Evolutionary conservation across 2,888 invertebrate species (phyloP).

Genomic region (Chouioia cunea): DNA sequence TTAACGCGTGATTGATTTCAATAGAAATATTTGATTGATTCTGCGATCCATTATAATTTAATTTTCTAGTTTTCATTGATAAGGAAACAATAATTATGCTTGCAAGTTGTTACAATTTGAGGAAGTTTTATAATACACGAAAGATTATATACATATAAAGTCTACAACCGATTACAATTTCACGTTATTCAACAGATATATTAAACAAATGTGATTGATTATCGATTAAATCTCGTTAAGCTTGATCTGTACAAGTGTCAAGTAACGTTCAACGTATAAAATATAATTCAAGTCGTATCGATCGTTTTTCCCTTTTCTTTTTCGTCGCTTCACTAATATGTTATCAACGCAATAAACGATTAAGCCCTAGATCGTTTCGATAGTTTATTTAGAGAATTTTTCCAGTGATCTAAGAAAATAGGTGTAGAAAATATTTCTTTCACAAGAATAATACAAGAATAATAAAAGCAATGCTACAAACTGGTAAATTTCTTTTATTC

Average conservation of each 20-base stretch:
- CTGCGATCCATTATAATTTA: too few relatives aligned
- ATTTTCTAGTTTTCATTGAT: constrained; percentile 13
- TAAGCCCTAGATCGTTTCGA: too few relatives aligned
- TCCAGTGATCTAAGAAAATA: too few relatives aligned
- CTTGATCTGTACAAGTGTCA: constrained; percentile 22
- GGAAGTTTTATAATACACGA: constrained; percentile 1
- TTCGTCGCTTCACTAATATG: too few relatives aligned
- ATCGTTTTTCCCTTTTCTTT: constrained; percentile 1
- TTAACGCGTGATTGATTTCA: too few relatives aligned
- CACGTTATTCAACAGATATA: constrained; percentile 13
- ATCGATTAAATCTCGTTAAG: too few relatives aligned
- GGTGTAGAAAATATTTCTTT: too few relatives aligned
- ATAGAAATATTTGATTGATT: too few relatives aligned
- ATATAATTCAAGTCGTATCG: constrained; percentile 5
- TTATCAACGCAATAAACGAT: too few relatives aligned
- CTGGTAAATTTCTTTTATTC: constrained; percentile 56
- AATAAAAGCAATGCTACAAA: constrained; percentile 47
- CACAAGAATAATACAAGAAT: not conserved
- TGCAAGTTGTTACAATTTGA: constrained; percentile 19
- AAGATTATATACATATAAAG: constrained; percentile 36
- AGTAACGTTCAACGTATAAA: constrained; percentile 14
- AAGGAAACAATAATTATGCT: constrained; percentile 16
- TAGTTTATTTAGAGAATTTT: too few relatives aligned
- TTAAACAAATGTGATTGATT: not conserved
- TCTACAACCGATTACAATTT: constrained; percentile 20